Percentiles rank a stretch among this genome's conserved stretches.
phyloP scores from a whole-genome alignment of 2,113 vertebrate genomes.

The Psephotus haematonotus region DNA sequence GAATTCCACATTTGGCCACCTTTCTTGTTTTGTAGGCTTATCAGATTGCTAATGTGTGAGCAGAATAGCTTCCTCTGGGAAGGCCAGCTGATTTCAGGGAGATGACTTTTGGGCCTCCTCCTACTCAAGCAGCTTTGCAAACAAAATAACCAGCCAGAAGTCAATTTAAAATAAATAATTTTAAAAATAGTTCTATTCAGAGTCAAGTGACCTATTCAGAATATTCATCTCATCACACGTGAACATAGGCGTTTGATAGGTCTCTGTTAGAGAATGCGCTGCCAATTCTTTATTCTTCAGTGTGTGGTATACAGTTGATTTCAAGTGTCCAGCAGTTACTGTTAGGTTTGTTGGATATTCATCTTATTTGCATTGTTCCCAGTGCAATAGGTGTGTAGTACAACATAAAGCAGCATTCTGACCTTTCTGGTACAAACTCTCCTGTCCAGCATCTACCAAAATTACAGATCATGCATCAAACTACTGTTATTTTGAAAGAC shows the following conservation, averaged over 20 bases:
- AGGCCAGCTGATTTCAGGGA: background rate
- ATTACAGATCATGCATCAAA: background rate
- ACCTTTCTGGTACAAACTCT: background rate
- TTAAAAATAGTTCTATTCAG: background rate
- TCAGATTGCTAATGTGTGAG: background rate
- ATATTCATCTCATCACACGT: background rate
- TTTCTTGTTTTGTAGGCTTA: background rate
- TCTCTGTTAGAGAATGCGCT: background rate
- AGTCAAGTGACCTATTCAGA: background rate
- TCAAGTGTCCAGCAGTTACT: background rate
- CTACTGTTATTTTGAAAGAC: background rate
- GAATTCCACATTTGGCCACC: background rate
- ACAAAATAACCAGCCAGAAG: background rate
- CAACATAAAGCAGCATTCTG: background rate
- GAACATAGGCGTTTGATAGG: background rate
- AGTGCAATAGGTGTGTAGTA: background rate
- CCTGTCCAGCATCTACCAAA: background rate
- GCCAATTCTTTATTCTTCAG: background rate
- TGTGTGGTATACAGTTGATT: background rate
- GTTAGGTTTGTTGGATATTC: background rate
- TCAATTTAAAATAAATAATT: background rate
- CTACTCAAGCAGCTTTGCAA: background rate
- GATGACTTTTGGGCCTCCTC: background rate
- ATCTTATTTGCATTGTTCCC: background rate
- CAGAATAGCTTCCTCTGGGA: background rate